Percentiles rank a stretch among this genome's conserved stretches.
These are phyloP conservation scores for Calonectris borealis DNA, from an alignment of 2,113 vertebrate genomes.

Conservation along the genomic window DNA sequence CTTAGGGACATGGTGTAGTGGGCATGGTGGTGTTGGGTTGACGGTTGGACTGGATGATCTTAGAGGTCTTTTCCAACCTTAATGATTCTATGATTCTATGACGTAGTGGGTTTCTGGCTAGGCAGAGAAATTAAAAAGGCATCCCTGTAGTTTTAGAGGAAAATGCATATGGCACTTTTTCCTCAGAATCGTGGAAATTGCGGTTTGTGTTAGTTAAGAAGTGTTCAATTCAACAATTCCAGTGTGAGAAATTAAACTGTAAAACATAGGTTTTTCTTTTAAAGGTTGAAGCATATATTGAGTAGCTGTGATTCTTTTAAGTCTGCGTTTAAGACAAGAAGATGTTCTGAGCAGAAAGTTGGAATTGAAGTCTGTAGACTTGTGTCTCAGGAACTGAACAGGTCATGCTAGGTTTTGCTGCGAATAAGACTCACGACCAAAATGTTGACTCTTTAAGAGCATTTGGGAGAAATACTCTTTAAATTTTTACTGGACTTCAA, in stretches of 20 bases:
- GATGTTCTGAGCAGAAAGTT: neutral
- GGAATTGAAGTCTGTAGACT: neutral
- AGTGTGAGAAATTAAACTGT: neutral
- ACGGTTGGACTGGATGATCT: no score
- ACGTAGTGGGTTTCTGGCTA: neutral
- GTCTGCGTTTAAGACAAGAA: neutral
- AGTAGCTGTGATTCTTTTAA: neutral
- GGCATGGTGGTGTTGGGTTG: no score
- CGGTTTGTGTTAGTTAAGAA: neutral
- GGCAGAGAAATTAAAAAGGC: neutral
- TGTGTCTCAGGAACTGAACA: neutral
- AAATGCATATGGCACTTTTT: neutral
- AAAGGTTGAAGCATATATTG: neutral
- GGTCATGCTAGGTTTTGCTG: neutral
- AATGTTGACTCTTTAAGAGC: neutral
- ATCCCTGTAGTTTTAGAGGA: neutral
- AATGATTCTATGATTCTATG: no score
- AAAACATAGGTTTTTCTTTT: fast-evolving
- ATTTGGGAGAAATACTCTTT: neutral
- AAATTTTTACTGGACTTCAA: neutral
- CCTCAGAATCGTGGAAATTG: neutral
- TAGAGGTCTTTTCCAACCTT: no score
- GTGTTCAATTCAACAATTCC: neutral
- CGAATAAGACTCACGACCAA: neutral
- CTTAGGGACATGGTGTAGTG: no score